Conservation (phyloP, 2,797 vertebrate species). For the Pseudocheirus occidentalis region DNA sequence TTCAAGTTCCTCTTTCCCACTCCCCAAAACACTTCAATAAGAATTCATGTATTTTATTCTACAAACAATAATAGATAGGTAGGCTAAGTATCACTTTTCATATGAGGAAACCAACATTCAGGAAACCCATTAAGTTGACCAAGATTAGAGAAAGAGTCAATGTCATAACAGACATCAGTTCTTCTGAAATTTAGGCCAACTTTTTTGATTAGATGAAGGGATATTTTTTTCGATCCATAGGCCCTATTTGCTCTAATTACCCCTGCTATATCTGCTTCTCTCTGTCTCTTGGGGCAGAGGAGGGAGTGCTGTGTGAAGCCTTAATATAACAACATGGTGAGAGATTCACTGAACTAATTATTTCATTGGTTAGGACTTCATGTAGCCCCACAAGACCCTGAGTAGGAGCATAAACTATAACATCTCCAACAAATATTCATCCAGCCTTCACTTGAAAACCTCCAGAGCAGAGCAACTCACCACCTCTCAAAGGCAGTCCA, state of each 20-base stretch:
- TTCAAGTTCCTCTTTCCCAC: not conserved
- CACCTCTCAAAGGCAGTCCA: not conserved
- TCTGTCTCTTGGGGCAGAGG: not conserved
- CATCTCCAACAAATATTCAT: not conserved
- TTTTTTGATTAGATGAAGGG: not conserved
- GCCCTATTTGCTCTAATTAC: not conserved
- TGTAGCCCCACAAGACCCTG: not conserved
- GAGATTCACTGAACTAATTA: not conserved
- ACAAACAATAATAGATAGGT: slow-evolving; percentile 9
- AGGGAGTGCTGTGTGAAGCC: not conserved
- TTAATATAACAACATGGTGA: not conserved
- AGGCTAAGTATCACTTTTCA: slow-evolving; percentile 9
- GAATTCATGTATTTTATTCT: slow-evolving; percentile 1
- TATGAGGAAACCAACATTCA: not conserved
- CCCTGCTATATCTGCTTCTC: not conserved
- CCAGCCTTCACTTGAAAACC: not conserved
- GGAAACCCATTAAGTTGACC: not conserved
- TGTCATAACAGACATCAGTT: not conserved
- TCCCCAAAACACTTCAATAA: not conserved
- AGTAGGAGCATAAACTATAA: not conserved
- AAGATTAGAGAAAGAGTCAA: not conserved
- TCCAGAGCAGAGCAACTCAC: not conserved
- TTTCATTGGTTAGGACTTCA: not conserved
- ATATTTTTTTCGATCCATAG: not conserved
- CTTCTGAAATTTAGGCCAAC: not conserved